Evolutionary conservation across 2,797 vertebrate species (phyloP).

Genomic region (Molossus molossus): DNA sequence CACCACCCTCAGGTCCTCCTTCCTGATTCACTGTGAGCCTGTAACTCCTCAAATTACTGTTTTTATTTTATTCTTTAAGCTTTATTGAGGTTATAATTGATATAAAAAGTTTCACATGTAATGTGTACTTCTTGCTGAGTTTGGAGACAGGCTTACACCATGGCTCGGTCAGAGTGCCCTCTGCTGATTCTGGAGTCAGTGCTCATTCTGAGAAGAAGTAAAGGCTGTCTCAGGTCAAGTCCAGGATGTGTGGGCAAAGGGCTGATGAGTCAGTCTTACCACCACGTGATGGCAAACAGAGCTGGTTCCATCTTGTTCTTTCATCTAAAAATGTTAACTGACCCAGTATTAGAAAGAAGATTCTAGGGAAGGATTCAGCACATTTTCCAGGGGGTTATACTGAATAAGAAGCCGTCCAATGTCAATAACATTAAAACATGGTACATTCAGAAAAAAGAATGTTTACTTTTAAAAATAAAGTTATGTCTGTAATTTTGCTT

Average conservation of each 20-base stretch:
- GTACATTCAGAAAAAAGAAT: not conserved
- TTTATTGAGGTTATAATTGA: not conserved
- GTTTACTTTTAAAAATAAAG: constrained; percentile 49
- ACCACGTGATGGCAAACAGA: not conserved
- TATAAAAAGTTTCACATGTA: not conserved
- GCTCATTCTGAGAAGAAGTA: not conserved
- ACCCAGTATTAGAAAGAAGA: not conserved
- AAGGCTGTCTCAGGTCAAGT: not conserved
- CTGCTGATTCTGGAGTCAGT: not conserved
- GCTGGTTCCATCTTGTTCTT: not conserved
- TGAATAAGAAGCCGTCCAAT: not conserved
- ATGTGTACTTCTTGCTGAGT: not conserved
- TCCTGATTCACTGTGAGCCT: not conserved
- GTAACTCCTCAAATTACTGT: not conserved
- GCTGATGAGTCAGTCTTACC: not conserved
- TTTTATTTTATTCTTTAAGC: not conserved
- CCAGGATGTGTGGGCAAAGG: not conserved
- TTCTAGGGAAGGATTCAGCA: not conserved
- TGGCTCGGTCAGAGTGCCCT: not conserved
- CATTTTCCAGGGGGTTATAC: not conserved
- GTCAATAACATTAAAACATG: constrained; percentile 9
- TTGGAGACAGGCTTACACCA: not conserved
- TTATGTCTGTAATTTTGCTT: constrained; percentile 3
- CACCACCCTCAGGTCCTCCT: rapidly evolving
- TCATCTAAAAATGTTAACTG: constrained; percentile 12